Conservation (phyloP, 2,888 invertebrate genomes). For the Baronia brevicornis region DNA sequence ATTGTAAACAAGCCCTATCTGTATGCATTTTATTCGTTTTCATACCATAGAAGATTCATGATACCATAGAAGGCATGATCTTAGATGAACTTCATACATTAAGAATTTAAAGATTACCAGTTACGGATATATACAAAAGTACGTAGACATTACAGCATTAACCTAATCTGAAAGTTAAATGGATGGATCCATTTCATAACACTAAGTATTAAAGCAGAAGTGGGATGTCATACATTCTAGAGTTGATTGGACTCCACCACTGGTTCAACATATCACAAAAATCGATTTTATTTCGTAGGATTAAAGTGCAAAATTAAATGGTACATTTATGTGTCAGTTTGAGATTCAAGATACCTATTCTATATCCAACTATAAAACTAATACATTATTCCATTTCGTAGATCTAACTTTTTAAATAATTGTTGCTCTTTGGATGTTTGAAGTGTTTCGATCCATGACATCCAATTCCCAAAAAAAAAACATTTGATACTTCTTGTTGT, state of each 20-base stretch:
- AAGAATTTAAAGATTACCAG: too few species aligned
- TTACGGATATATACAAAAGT: slow-evolving; percentile 26
- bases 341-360: not conserved
- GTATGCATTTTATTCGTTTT: too few species aligned
- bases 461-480: too few species aligned
- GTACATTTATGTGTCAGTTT: slow-evolving; percentile 15
- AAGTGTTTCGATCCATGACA: slow-evolving; percentile 16
- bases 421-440: slow-evolving; percentile 40
- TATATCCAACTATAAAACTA: slow-evolving; percentile 13
- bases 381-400: slow-evolving; percentile 11
- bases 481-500: too few species aligned
- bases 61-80: too few species aligned
- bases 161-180: slow-evolving; percentile 38
- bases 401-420: slow-evolving; percentile 21
- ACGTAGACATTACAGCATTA: slow-evolving; percentile 32
- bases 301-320: slow-evolving; percentile 16
- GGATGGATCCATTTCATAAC: slow-evolving; percentile 61
- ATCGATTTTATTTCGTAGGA: slow-evolving; percentile 10
- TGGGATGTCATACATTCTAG: slow-evolving; percentile 47
- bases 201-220: slow-evolving; percentile 42
- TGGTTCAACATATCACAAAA: slow-evolving; percentile 48
- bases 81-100: too few species aligned
- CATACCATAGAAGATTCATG: too few species aligned
- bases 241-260: slow-evolving; percentile 50
- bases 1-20: too few species aligned